These are phyloP conservation scores for Teinopalpus imperialis DNA, from an alignment of 2,888 invertebrate species.

Conservation along the genomic window DNA sequence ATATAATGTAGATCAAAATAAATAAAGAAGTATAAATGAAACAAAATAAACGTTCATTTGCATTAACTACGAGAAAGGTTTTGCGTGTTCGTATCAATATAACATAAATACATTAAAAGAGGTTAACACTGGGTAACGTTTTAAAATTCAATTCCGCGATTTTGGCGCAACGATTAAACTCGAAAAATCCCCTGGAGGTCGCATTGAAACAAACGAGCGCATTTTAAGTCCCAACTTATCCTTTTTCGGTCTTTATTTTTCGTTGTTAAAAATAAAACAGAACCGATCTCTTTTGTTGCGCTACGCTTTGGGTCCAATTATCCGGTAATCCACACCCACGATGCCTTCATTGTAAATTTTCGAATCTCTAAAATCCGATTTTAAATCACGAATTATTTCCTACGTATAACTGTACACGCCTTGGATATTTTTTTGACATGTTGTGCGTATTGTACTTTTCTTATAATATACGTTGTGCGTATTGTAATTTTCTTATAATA, in stretches of 20 bases:
- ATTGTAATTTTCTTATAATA: too few relatives aligned
- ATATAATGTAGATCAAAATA: too few relatives aligned
- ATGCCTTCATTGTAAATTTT: slow-evolving; percentile 44
- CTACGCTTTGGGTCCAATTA: slow-evolving; percentile 43
- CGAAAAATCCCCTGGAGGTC: slow-evolving; percentile 28
- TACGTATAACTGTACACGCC: too few relatives aligned
- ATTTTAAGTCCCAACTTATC: slow-evolving; percentile 20
- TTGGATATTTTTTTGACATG: too few relatives aligned
- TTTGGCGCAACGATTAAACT: slow-evolving; percentile 31
- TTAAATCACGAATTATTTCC: too few relatives aligned
- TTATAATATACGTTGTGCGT: too few relatives aligned
- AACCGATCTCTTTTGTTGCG: slow-evolving; percentile 38
- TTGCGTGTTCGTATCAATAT: slow-evolving; percentile 16
- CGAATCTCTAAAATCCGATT: slow-evolving; percentile 35
- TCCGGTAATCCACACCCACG: slow-evolving; percentile 51
- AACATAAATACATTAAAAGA: slow-evolving; percentile 19
- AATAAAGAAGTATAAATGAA: neutral
- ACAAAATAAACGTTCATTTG: slow-evolving; percentile 5
- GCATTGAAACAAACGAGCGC: slow-evolving; percentile 36
- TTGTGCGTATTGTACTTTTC: too few relatives aligned
- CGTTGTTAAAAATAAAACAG: slow-evolving; percentile 38
- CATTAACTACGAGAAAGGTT: slow-evolving; percentile 13
- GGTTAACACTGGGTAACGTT: slow-evolving; percentile 4
- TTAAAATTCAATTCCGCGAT: slow-evolving; percentile 22
- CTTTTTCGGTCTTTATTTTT: slow-evolving; percentile 32